phyloP scores from a whole-genome alignment of 2,113 vertebrate species.

The Orcinus orca region DNA sequence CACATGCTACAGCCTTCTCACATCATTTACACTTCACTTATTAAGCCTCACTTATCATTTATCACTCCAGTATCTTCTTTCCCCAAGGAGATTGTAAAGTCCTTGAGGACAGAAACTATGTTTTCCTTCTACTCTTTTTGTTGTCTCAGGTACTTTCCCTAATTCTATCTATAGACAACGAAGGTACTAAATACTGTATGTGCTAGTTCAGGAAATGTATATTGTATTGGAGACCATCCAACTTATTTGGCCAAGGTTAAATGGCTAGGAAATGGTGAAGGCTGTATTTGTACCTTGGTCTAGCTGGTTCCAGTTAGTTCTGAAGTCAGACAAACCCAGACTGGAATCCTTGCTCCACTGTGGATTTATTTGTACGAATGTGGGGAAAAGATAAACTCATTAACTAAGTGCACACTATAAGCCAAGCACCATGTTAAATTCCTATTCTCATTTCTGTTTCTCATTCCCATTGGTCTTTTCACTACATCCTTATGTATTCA shows the following conservation, averaged over 20 bases:
- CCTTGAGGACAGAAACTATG: conserved; percentile 9
- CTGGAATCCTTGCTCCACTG: background rate
- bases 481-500: background rate
- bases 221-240: background rate
- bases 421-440: background rate
- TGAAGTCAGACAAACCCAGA: background rate
- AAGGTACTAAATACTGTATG: background rate
- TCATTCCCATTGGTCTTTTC: background rate
- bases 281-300: background rate
- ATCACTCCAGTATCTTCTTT: conserved; percentile 15
- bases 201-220: background rate
- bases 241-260: background rate
- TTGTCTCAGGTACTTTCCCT: background rate
- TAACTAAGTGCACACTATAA: background rate
- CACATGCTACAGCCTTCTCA: background rate
- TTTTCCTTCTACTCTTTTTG: background rate
- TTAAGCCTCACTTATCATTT: conserved; percentile 44
- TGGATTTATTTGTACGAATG: background rate
- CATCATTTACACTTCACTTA: conserved; percentile 44
- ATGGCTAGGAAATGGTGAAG: background rate
- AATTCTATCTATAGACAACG: background rate
- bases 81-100: background rate
- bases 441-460: background rate
- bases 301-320: background rate
- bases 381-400: background rate